Conservation (phyloP, 2,888 invertebrate genomes). For the Anthophora plumipes region DNA sequence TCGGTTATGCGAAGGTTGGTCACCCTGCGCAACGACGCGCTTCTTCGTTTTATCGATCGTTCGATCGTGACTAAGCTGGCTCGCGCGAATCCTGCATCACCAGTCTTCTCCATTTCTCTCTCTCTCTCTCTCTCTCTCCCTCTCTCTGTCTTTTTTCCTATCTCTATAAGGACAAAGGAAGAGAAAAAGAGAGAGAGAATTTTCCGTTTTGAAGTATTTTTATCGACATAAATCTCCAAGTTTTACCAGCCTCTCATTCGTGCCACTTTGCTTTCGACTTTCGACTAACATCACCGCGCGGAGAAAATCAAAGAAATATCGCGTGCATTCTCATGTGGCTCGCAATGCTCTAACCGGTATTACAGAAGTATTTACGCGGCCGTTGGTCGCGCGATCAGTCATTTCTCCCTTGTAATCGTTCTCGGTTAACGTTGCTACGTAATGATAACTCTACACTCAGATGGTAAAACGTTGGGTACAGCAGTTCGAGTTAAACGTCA, state of each 20-base stretch:
- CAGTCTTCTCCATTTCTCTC: background rate
- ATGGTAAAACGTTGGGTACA: background rate
- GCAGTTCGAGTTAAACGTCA: background rate
- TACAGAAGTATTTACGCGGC: constrained; percentile 31
- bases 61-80: constrained; percentile 43
- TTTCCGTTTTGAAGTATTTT: constrained; percentile 29
- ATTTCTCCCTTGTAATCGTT: constrained; percentile 36
- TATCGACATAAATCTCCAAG: constrained; percentile 4
- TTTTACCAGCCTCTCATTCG: constrained; percentile 21
- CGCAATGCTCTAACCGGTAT: constrained; percentile 5
- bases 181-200: constrained; percentile 15
- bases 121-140: too few relatives aligned
- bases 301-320: constrained; percentile 40
- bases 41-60: constrained; percentile 47
- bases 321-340: constrained; percentile 17
- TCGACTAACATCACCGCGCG: constrained; percentile 1
- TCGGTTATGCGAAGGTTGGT: constrained; percentile 34
- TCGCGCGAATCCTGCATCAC: constrained; percentile 17
- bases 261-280: constrained; percentile 42
- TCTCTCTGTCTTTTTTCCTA: background rate
- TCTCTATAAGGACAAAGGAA: too few relatives aligned
- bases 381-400: constrained; percentile 31
- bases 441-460: constrained; percentile 35
- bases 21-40: constrained; percentile 10
- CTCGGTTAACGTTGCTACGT: background rate